phyloP scores from a whole-genome alignment of 1,140 invertebrate species.

The Limonius californicus region DNA sequence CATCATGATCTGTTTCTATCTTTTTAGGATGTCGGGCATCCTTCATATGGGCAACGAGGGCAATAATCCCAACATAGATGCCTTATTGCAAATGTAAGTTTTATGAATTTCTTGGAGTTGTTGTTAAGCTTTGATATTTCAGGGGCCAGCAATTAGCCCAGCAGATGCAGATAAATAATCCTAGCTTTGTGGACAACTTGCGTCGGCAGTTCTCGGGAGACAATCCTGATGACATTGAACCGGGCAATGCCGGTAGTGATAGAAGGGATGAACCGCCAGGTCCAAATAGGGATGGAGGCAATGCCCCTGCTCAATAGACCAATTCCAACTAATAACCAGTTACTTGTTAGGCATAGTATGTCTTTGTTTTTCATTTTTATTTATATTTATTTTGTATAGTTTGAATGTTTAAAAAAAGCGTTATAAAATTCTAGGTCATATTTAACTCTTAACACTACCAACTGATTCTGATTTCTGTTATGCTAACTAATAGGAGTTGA shows the following conservation, averaged over 20 bases:
- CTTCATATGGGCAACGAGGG: conserved; percentile 32
- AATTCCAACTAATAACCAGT: neutral
- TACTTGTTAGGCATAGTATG: neutral
- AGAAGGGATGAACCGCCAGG: neutral
- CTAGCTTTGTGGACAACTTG: conserved; percentile 63
- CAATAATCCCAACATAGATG: conserved; percentile 44
- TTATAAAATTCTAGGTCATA: too few species aligned
- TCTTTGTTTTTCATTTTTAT: neutral
- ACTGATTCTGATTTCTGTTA: too few species aligned
- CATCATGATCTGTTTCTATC: conserved; percentile 39
- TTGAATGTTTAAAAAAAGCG: too few species aligned
- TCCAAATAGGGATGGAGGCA: neutral
- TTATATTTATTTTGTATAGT: too few species aligned
- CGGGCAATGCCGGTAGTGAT: neutral
- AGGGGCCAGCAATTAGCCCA: conserved; percentile 66
- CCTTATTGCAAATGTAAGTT: conserved; percentile 54
- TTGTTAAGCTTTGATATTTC: conserved; percentile 31
- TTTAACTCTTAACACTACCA: too few species aligned
- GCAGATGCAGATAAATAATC: conserved; percentile 64
- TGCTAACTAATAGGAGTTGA: too few species aligned
- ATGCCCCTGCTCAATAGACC: neutral
- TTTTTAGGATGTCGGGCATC: conserved; percentile 46
- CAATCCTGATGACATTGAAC: neutral
- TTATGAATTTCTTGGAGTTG: neutral
- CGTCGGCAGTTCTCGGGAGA: conserved; percentile 37